Evolutionary conservation across 2,113 vertebrate species (phyloP), one percentile per base, ranked within the genome.

Genomic region (Megaleporinus macrocephalus): DNA sequence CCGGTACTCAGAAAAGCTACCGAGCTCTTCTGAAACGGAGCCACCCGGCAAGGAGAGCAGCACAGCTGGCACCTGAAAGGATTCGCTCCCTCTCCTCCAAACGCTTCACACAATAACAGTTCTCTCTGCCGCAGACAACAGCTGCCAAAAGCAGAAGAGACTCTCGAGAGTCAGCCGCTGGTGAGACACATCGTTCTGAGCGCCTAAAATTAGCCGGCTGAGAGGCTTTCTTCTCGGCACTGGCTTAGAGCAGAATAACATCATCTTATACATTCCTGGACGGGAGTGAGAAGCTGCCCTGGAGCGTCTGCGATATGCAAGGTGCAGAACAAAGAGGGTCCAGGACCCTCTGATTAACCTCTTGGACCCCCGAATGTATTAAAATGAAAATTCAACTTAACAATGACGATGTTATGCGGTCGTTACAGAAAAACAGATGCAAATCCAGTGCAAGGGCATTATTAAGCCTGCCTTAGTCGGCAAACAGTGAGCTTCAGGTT

Each of bases 11-110:
- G 88, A 86, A 84, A 82, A 86, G 90, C 92, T 94, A 94, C 93
- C 88, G 66, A 81, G 69, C 49, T 26, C 89, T 87, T 87, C 81
- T 89, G 86, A 90, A 90, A 91, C 88, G 85, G 89, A 78, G 81
- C 47, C 83, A 86, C 89, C 88, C 89, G 85, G 82, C 91, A 92
- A 87, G 83, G 88, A 80, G 83, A 51, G n/a, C 85, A 79, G 85
- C 87, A 81, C 92, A 93, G 92, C 92, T 92, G 92, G 88, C 78
- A 86, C 88, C 91, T 92, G 93, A 89, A 92, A 85, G 85, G 80
- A 88, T 90, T 91, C 87, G 91, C 90, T 89, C 89, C 86, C 85
- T 80, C 78, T 85, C 86, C 89, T 88, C 91, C n/a, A 90, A n/a
- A 89, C 88, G 89, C 90, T 89, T 91, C 87, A 89, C 85, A 89